Evolutionary conservation across 2,888 invertebrate genomes (phyloP), one percentile per base, ranked within the genome.

Genomic region (Megalurothrips usitatus): DNA sequence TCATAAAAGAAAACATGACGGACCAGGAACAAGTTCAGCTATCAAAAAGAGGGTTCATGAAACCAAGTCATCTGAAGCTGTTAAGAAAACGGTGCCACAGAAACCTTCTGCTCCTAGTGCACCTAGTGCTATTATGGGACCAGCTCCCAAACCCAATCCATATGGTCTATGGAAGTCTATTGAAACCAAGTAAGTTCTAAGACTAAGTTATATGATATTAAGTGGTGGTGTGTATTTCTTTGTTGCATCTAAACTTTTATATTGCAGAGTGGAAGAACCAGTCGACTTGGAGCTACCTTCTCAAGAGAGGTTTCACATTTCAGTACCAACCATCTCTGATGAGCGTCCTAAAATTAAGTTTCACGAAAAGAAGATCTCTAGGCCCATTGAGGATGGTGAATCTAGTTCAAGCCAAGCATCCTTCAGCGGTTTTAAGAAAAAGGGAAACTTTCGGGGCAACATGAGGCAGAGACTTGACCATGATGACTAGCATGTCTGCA

Each of bases 261-360:
- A 14, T 58, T 58, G 68, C 86, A 92, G 91, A 81, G 87, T 88
- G 63, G 86, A 85, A 47, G 87, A 90, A 84, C 87, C 88, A 26
- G 86, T 94, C 1, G 94, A 95, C 87, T 89, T 93, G 79, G 92
- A 95, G 85, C 87, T 95, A 81, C 95, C 95, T 0, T 88, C 90
- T 84, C 87, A 88, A 75, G 83, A 85, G 23, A 82, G 83, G 34
- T 80, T 84, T 2, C 84, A 85, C 47, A 82, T 86, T 14, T 84
- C 84, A 79, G 84, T 86, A 58, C 85, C 86, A 19, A 83, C 84
- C 19, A 80, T 83, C n/a, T 82, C 82, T 48, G 83, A 82, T 23
- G 84, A 85, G 43, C 84, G 84, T 78, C 84, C 85, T 4, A 83
- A 83, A 81, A 79, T 85, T 6, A 85, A 85, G 81, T 86, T 87